These are phyloP conservation scores for Gavialis gangeticus DNA, from an alignment of 2,113 vertebrate species.

Conservation along the genomic window DNA sequence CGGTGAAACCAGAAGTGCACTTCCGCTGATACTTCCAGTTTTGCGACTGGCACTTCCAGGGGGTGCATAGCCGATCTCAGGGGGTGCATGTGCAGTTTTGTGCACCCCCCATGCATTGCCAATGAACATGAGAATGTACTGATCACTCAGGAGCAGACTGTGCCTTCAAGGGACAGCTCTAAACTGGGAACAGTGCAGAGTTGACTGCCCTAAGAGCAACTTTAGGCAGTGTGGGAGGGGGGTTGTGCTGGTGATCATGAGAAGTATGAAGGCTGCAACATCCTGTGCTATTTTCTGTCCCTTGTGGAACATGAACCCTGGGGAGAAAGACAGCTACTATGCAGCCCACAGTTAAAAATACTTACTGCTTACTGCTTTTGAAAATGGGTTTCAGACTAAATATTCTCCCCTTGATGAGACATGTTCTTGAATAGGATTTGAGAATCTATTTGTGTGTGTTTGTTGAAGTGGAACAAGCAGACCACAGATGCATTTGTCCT, in stretches of 20 bases:
- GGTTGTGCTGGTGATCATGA: background rate
- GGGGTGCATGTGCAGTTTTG: too few relatives aligned
- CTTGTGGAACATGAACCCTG: background rate
- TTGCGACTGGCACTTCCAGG: too few relatives aligned
- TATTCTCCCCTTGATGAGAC: background rate
- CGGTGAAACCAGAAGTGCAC: too few relatives aligned
- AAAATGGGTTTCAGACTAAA: constrained; percentile 39
- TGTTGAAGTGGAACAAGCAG: constrained; percentile 43
- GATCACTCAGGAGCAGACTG: background rate
- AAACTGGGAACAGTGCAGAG: background rate
- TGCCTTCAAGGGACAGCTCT: background rate
- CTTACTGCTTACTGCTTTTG: constrained; percentile 9
- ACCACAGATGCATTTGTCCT: constrained; percentile 22
- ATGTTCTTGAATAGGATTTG: background rate
- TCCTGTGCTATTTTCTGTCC: background rate
- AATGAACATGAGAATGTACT: background rate
- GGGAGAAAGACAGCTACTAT: background rate
- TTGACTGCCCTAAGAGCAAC: background rate
- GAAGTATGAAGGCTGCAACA: background rate
- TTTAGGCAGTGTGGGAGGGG: background rate
- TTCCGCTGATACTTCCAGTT: too few relatives aligned
- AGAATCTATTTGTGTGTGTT: constrained; percentile 16
- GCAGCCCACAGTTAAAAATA: background rate
- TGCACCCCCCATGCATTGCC: background rate
- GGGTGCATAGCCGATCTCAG: too few relatives aligned